These are phyloP conservation scores for Linnaemya vulpina DNA, from an alignment of 2,888 invertebrate species.

Conservation along the genomic window DNA sequence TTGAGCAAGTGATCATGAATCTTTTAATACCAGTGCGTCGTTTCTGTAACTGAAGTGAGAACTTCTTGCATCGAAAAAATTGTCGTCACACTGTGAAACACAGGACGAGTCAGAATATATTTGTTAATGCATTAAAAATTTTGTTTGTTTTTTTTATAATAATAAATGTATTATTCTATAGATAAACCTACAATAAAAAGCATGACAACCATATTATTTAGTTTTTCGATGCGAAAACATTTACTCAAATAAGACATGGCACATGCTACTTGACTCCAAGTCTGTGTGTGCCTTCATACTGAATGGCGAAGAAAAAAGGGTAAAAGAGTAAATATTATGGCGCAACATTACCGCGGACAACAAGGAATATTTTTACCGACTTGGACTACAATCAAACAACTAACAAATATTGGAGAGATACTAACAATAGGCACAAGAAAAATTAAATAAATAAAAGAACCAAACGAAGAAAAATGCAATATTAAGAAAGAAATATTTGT, in stretches of 20 bases:
- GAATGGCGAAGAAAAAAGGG: conserved; percentile 34
- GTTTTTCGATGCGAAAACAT: no score
- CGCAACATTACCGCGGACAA: conserved; percentile 67
- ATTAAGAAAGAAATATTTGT: conserved; percentile 63
- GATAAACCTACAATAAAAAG: no score
- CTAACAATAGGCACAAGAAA: conserved; percentile 50
- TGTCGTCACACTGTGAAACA: no score
- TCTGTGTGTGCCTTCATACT: conserved; percentile 22
- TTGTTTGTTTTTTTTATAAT: no score
- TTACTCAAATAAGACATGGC: conserved; percentile 50
- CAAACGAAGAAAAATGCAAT: conserved; percentile 49
- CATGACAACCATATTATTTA: no score
- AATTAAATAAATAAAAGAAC: conserved; percentile 27
- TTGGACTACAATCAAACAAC: conserved; percentile 11
- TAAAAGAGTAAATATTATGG: conserved; percentile 62
- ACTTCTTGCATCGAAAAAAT: no score
- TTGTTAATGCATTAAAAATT: no score
- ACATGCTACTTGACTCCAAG: conserved; percentile 64
- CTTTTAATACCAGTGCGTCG: no score
- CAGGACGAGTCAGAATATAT: no score
- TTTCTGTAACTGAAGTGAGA: no score
- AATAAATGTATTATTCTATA: no score
- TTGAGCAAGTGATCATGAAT: no score
- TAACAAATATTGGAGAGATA: conserved; percentile 19
- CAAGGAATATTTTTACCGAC: conserved; percentile 47